Evolutionary conservation across 2,888 invertebrate species (phyloP).

Genomic region (Arctia plantaginis): DNA sequence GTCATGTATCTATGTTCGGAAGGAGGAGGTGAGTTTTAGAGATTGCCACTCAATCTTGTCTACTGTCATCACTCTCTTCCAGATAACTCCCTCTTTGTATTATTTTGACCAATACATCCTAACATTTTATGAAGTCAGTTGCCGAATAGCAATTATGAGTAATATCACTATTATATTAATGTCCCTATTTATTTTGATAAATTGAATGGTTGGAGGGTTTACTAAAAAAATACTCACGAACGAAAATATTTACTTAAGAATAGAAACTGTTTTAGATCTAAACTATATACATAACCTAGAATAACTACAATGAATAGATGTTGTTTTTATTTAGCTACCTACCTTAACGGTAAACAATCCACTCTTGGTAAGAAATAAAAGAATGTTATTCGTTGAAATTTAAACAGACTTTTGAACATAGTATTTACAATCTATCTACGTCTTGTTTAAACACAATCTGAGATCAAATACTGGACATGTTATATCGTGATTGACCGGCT

Average conservation of each 20-base stretch:
- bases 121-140: too few species aligned
- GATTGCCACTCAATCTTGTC: too few species aligned
- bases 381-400: neutral
- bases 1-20: too few species aligned
- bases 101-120: too few species aligned
- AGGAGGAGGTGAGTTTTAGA: too few species aligned
- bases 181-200: too few species aligned
- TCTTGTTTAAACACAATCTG: constrained; percentile 33
- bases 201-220: neutral
- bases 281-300: neutral
- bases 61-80: too few species aligned
- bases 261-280: neutral
- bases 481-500: constrained; percentile 33
- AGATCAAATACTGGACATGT: constrained; percentile 18
- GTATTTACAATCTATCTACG: neutral
- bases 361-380: neutral
- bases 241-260: neutral
- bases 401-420: neutral
- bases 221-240: too few species aligned
- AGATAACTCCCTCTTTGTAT: too few species aligned
- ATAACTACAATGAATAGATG: neutral
- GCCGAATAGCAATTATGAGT: too few species aligned
- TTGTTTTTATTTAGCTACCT: neutral
- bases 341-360: neutral
- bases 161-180: too few species aligned